Percentiles rank a stretch among this genome's conserved stretches.
These are phyloP conservation scores for Erebia ligea DNA, from an alignment of 2,888 invertebrate species.

Conservation along the genomic window DNA sequence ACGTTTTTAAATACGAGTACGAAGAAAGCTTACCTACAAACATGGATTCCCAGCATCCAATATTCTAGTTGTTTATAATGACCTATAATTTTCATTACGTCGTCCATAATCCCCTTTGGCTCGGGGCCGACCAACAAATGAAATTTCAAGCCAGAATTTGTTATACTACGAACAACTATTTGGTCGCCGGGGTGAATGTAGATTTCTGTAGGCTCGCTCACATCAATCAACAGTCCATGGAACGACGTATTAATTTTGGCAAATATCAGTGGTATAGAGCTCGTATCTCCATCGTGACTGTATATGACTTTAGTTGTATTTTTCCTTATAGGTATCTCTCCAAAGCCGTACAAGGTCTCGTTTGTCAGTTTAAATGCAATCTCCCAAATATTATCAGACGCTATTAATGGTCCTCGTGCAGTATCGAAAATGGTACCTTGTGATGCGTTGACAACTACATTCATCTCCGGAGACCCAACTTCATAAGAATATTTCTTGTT, in stretches of 20 bases:
- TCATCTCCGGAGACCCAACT: slow-evolving; percentile 61
- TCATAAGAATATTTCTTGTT: slow-evolving; percentile 58
- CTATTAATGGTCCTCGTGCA: slow-evolving; percentile 82
- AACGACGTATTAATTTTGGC: slow-evolving; percentile 77
- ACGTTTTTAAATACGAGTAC: background rate
- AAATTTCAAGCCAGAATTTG: slow-evolving; percentile 63
- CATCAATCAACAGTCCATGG: slow-evolving; percentile 82
- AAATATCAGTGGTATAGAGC: slow-evolving; percentile 77
- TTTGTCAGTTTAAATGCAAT: slow-evolving; percentile 80
- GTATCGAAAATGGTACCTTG: slow-evolving; percentile 77
- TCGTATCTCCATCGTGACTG: slow-evolving; percentile 68
- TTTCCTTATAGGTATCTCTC: slow-evolving; percentile 68
- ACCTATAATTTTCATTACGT: slow-evolving; percentile 59
- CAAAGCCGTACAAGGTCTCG: slow-evolving; percentile 82
- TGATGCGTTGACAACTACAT: slow-evolving; percentile 54
- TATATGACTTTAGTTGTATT: slow-evolving; percentile 72
- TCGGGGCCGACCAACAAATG: slow-evolving; percentile 71
- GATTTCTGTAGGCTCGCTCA: slow-evolving; percentile 81
- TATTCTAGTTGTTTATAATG: slow-evolving; percentile 58
- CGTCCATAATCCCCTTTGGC: slow-evolving; percentile 68
- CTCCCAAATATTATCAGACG: slow-evolving; percentile 85
- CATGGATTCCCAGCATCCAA: slow-evolving; percentile 76
- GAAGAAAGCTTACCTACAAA: slow-evolving; percentile 64
- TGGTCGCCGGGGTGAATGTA: slow-evolving; percentile 77
- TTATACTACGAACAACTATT: slow-evolving; percentile 82